phyloP scores from a whole-genome alignment of 2,113 vertebrate genomes.

The Eclectus roratus region DNA sequence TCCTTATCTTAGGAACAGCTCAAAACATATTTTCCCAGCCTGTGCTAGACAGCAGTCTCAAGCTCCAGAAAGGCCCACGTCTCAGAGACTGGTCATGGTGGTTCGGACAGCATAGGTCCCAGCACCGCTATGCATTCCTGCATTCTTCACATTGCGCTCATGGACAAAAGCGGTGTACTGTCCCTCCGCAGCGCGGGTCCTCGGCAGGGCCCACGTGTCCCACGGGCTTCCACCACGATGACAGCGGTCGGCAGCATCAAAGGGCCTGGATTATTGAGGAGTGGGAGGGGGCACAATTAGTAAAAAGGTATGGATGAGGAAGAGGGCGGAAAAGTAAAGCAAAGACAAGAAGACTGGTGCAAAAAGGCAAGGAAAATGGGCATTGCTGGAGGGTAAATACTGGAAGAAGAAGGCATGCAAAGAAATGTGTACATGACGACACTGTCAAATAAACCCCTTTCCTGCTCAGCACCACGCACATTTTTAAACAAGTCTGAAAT shows the following conservation, averaged over 20 bases:
- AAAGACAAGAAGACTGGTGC: neutral
- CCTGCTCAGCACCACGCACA: neutral
- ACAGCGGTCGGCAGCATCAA: constrained; percentile 66
- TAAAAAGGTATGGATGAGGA: neutral
- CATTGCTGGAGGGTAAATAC: neutral
- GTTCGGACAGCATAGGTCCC: constrained; percentile 14
- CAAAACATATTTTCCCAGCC: neutral
- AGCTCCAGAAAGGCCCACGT: neutral
- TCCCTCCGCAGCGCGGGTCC: constrained; percentile 59
- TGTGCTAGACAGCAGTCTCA: neutral
- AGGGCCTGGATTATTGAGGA: constrained; percentile 77
- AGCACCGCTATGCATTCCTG: constrained; percentile 45
- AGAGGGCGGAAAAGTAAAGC: neutral
- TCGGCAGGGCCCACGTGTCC: constrained; percentile 66
- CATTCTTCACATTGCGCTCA: constrained; percentile 72
- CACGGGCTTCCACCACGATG: constrained; percentile 69
- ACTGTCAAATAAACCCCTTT: constrained; percentile 2
- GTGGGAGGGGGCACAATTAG: constrained; percentile 77
- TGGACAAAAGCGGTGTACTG: constrained; percentile 61
- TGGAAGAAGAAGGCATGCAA: neutral
- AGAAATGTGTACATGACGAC: neutral
- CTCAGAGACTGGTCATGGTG: constrained; percentile 71
- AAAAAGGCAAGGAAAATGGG: neutral
- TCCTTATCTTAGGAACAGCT: neutral
- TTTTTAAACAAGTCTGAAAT: neutral